Conservation (phyloP, 2,888 invertebrate genomes). For the Barypeithes pellucidus region DNA sequence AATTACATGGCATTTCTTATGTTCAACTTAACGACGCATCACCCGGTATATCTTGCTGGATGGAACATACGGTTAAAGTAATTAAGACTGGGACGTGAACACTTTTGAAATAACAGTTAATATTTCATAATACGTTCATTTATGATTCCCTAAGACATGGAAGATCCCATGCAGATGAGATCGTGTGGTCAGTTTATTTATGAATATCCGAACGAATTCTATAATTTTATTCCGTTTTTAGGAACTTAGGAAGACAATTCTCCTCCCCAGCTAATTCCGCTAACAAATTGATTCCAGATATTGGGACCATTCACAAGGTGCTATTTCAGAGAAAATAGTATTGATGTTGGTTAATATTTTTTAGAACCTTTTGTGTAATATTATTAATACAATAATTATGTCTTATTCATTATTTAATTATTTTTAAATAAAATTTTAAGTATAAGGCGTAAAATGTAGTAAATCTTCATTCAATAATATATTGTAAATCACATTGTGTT, state of each 20-base stretch:
- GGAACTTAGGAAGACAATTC: slow-evolving; percentile 50
- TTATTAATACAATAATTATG: neutral
- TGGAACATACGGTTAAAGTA: no score
- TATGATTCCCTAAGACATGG: no score
- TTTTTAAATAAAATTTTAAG: neutral
- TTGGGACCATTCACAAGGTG: slow-evolving; percentile 82
- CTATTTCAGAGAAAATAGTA: slow-evolving; percentile 72
- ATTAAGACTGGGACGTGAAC: no score
- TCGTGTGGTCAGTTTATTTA: no score
- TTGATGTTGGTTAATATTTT: neutral
- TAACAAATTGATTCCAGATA: slow-evolving; percentile 76
- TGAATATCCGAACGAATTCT: neutral
- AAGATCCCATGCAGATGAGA: no score
- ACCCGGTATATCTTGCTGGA: no score
- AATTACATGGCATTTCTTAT: no score
- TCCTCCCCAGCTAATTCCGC: slow-evolving; percentile 55
- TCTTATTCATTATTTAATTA: slow-evolving; percentile 3
- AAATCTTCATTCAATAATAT: neutral
- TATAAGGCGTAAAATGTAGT: neutral
- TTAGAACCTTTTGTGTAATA: slow-evolving; percentile 11
- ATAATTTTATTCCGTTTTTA: slow-evolving; percentile 55
- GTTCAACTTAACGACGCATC: no score
- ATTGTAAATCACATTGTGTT: no score
- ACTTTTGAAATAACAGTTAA: no score
- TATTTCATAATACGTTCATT: no score